Evolutionary conservation across 2,113 vertebrate species (phyloP), one percentile per base, ranked within the genome.

Genomic region (Dicrurus megarhynchus): DNA sequence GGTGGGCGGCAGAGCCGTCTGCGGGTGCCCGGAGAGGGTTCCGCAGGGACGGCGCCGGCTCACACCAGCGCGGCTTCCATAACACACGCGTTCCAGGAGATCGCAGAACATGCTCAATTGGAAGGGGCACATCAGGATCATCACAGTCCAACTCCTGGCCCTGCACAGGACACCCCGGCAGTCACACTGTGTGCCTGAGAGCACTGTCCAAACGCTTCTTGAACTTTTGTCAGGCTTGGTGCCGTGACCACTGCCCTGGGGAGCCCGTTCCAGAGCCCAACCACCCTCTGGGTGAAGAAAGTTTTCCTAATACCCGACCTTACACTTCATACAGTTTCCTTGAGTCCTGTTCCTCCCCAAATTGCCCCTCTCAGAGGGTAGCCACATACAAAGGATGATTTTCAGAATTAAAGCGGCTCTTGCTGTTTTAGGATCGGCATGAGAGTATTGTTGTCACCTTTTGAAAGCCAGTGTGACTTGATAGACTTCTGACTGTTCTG

Each of bases 21-120:
- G 28, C 2, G 10, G 4, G n/a, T 35, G 22, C 27, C n/a, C 24
- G 15, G 22, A 3, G 18, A 26, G 21, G 49, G 14, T 13, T 18
- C 35, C 28, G 1, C 4, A 3, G 49, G 41, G 12, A 1, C 2
- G 18, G 56, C 37, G 24, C 12, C 6, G 7, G 23, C 23, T 15
- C 5, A 1, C 37, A 0, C 3, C 30, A 7, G 50, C 20, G 10
- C 10, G 24, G 7, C 12, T 18, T 4, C 1, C 17, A 0, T 5
- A 73, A 3, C 42, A 5, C 8, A 3, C 3, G 7, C 3, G 8
- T 56, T 41, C 8, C 9, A 2, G 37, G 13, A 23, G 13, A 7
- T 16, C 16, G 0, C 24, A 5, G 55, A 46, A 21, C 23, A 0
- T 1, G 24, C 56, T 21, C n/a, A 2, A 22, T 6, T 8, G 37